Conservation (phyloP, 2,888 invertebrate species). For the Venusia cambrica region DNA sequence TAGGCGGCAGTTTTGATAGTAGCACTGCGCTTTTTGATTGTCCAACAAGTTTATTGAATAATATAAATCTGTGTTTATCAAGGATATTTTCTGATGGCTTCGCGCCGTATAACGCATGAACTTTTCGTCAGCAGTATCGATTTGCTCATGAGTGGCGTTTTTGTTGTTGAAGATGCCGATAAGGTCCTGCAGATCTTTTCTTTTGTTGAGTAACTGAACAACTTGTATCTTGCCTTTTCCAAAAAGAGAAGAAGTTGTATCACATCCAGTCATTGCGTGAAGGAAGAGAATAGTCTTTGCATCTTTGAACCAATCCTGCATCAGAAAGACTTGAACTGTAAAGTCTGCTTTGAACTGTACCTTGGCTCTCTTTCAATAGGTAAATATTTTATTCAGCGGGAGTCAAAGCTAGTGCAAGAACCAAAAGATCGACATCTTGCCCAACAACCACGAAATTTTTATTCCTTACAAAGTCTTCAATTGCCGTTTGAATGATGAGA, state of each 20-base stretch:
- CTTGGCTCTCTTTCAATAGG: background rate
- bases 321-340: background rate
- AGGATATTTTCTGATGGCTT: too few relatives aligned
- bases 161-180: background rate
- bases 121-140: background rate
- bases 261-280: background rate
- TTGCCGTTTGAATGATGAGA: background rate
- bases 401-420: background rate
- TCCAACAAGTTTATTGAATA: too few relatives aligned
- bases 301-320: background rate
- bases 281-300: background rate
- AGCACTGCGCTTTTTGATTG: too few relatives aligned
- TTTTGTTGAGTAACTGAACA: background rate
- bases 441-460: background rate
- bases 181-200: background rate
- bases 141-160: background rate
- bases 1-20: too few relatives aligned
- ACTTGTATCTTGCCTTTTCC: background rate
- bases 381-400: background rate
- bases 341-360: background rate
- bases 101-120: background rate
- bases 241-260: background rate
- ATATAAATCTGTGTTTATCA: too few relatives aligned
- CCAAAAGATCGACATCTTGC: slow-evolving; percentile 2
- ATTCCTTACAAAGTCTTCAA: background rate